phyloP scores from a whole-genome alignment of 2,888 invertebrate genomes.

The Eilema depressum region DNA sequence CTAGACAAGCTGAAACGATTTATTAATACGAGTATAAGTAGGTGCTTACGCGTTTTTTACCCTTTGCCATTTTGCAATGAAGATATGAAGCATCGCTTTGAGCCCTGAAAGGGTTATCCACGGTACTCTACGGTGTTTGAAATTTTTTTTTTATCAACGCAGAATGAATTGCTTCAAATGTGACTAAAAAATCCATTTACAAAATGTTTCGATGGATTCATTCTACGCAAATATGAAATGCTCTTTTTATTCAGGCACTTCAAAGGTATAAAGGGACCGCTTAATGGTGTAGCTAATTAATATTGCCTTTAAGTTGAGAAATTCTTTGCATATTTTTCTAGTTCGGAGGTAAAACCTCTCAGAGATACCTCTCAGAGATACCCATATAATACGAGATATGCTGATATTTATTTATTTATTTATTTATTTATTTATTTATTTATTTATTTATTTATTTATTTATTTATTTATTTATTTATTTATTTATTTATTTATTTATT shows the following conservation, averaged over 20 bases:
- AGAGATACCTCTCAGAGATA: conserved; percentile 30
- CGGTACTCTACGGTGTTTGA: conserved; percentile 71
- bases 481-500: no score
- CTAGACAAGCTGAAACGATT: neutral
- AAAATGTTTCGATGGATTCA: conserved; percentile 59
- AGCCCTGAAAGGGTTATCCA: conserved; percentile 78
- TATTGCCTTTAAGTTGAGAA: conserved; percentile 40
- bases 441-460: no score
- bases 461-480: no score
- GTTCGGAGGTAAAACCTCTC: conserved; percentile 19
- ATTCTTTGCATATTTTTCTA: conserved; percentile 40
- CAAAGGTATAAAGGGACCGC: conserved; percentile 42
- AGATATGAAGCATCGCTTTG: conserved; percentile 71
- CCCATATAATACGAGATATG: neutral
- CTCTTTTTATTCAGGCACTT: conserved; percentile 47
- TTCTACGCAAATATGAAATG: conserved; percentile 49
- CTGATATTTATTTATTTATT: no score
- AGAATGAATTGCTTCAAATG: conserved; percentile 73
- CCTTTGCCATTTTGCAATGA: conserved; percentile 77
- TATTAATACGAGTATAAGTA: conserved; percentile 40
- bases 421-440: no score
- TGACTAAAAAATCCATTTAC: conserved; percentile 73
- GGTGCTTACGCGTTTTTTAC: conserved; percentile 69
- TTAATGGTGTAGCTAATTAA: conserved; percentile 51
- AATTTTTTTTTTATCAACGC: conserved; percentile 80